phyloP scores from a whole-genome alignment of 2,888 invertebrate species.

The Sinohyriopsis cumingii region DNA sequence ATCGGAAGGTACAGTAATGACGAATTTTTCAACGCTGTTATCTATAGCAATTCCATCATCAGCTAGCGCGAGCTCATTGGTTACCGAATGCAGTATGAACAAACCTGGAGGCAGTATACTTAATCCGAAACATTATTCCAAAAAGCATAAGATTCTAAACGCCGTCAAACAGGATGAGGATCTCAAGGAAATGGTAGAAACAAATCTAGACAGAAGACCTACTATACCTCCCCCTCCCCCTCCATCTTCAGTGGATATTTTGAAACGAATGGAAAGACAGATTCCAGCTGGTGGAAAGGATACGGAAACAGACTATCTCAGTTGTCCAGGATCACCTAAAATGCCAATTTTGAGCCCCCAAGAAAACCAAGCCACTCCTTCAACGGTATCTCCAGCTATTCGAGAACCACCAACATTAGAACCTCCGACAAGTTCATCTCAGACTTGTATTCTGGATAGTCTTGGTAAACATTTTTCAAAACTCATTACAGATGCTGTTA shows the following conservation, averaged over 20 bases:
- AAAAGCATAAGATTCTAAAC: slow-evolving; percentile 56
- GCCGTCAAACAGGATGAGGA: slow-evolving; percentile 54
- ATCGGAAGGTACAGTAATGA: too few relatives aligned
- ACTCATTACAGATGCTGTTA: slow-evolving; percentile 38
- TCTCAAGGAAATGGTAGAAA: slow-evolving; percentile 45
- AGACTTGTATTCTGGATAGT: slow-evolving; percentile 21
- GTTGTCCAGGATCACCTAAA: slow-evolving; percentile 59
- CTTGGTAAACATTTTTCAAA: slow-evolving; percentile 35
- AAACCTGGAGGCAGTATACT: too few relatives aligned
- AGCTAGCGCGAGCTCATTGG: too few relatives aligned
- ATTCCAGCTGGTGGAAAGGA: too few relatives aligned
- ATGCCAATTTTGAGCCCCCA: slow-evolving; percentile 67
- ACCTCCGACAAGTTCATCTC: slow-evolving; percentile 21
- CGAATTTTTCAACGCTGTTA: too few relatives aligned
- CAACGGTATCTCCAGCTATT: slow-evolving; percentile 30
- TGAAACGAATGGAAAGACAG: too few relatives aligned
- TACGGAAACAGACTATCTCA: slow-evolving; percentile 16
- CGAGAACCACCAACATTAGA: slow-evolving; percentile 60
- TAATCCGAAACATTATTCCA: slow-evolving; percentile 21
- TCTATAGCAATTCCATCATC: too few relatives aligned
- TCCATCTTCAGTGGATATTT: not conserved
- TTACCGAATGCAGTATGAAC: too few relatives aligned
- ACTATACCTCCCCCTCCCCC: slow-evolving; percentile 5
- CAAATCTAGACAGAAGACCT: slow-evolving; percentile 8
- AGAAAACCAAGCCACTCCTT: slow-evolving; percentile 45